Evolutionary conservation across 2,113 vertebrate genomes (phyloP).

Genomic region (cat (Felis catus)): DNA sequence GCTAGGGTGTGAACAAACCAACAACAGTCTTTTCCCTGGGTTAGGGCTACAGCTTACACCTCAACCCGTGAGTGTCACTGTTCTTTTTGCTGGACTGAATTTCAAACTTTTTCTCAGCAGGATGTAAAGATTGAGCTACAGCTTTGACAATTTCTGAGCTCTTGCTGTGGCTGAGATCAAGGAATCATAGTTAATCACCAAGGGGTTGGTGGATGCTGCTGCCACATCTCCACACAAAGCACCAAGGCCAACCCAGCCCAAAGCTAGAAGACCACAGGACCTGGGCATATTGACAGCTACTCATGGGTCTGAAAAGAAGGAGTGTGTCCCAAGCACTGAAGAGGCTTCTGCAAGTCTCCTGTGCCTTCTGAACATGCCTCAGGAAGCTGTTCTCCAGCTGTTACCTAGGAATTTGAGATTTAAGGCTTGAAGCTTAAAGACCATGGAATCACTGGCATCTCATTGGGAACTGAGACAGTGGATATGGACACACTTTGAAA

Average conservation of each 20-base stretch:
- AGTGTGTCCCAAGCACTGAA: neutral
- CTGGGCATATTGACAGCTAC: neutral
- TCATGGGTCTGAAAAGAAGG: conserved; percentile 2
- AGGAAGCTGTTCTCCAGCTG: neutral
- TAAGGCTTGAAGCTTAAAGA: neutral
- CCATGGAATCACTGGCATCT: neutral
- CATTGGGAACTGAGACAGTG: neutral
- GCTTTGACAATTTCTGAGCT: conserved; percentile 57
- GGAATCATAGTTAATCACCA: conserved; percentile 58
- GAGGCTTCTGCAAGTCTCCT: neutral
- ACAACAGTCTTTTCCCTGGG: neutral
- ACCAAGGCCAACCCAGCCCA: accelerated
- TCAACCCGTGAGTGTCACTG: neutral
- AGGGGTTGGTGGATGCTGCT: neutral
- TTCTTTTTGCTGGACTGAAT: conserved; percentile 3
- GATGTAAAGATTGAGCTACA: conserved; percentile 30
- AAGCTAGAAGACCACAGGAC: neutral
- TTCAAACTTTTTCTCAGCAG: conserved; percentile 26
- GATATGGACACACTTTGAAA: neutral
- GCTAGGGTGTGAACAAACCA: neutral
- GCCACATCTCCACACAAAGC: neutral
- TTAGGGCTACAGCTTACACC: neutral
- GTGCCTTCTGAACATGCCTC: neutral
- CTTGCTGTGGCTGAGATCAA: conserved; percentile 34
- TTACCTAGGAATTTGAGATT: neutral